Base-by-base conservation (phyloP, 1,140 invertebrate genomes). In the Drosophila burlai region DNA sequence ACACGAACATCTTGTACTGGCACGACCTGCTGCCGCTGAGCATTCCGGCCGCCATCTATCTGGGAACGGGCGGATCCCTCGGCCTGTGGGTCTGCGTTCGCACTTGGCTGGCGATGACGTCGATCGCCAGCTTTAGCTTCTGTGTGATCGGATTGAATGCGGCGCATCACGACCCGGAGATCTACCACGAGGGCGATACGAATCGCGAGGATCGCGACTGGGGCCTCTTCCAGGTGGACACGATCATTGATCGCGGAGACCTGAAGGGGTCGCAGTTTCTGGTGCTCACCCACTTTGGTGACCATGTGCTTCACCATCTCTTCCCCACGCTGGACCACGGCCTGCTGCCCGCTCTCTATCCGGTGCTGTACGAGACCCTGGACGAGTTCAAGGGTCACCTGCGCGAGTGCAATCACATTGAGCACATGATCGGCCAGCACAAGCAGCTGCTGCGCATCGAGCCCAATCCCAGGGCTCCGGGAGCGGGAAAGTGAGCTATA, bases 101-200 rank as follows among this genome's bases (percentile, higher is more conserved):
- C 77, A 83, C 93, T 59, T 97, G 96, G 96, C 21, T 95, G 0
- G 92, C 94, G 54, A 95, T 97, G 29, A 83, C 95, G 13, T 64
- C 94, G 6, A 82, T 94, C 0, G 93, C 90, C 0, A 97, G 96
- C 84, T 94, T 96, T 21, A 69, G 94, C 3, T 97, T 97, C 85
- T 93, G 85, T 13, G 76, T 94, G 2, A 95, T 97, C 46, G 97
- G 96, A 5, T 71, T 97, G 1, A 97, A 95, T 91, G 97, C 96
- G 6, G 96, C 95, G 40, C 97, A 98, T 94, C 97, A 97, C 93
- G 96, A 97, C 93, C 96, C 97, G 0, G 94, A 97, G 36, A 96
- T 97, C 59, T 97, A 97, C 91, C 97, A 97, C 80, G 97, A 97
- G 85, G 97, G 97, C 6, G 97, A 98, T 91, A 92, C 94, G 72